Conservation (phyloP, 2,888 invertebrate genomes). For the Serripes groenlandicus region DNA sequence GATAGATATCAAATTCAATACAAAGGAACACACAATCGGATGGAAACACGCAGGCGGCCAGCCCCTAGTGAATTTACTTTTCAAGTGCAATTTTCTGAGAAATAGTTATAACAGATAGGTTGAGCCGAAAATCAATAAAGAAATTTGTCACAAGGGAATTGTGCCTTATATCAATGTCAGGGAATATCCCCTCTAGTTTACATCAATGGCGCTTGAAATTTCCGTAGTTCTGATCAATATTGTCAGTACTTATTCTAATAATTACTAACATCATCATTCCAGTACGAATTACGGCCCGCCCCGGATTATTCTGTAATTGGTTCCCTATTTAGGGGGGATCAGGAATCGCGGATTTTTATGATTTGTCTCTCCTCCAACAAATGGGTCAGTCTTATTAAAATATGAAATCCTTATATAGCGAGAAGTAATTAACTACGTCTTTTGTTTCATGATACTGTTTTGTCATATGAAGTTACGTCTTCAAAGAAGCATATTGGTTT, state of each 20-base stretch:
- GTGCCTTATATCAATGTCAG: slow-evolving; percentile 60
- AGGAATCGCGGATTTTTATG: slow-evolving; percentile 37
- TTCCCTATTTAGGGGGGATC: slow-evolving; percentile 37
- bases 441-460: no score
- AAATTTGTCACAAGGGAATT: slow-evolving; percentile 58
- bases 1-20: neutral
- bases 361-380: neutral
- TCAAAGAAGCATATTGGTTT: no score
- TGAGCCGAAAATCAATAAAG: slow-evolving; percentile 56
- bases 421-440: no score
- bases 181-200: slow-evolving; percentile 44
- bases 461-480: no score
- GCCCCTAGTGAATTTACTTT: slow-evolving; percentile 29
- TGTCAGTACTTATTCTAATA: slow-evolving; percentile 58
- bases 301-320: slow-evolving; percentile 62
- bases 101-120: slow-evolving; percentile 46
- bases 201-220: slow-evolving; percentile 27
- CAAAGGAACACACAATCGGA: neutral
- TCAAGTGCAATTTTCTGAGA: slow-evolving; percentile 45
- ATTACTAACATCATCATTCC: slow-evolving; percentile 55
- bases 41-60: neutral
- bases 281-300: slow-evolving; percentile 50
- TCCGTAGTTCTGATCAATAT: slow-evolving; percentile 53
- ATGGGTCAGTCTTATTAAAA: slow-evolving; percentile 15
- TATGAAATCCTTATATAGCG: no score